These are phyloP conservation scores for Sepioteuthis lessoniana DNA, from an alignment of 2,888 invertebrate species.

Conservation along the genomic window DNA sequence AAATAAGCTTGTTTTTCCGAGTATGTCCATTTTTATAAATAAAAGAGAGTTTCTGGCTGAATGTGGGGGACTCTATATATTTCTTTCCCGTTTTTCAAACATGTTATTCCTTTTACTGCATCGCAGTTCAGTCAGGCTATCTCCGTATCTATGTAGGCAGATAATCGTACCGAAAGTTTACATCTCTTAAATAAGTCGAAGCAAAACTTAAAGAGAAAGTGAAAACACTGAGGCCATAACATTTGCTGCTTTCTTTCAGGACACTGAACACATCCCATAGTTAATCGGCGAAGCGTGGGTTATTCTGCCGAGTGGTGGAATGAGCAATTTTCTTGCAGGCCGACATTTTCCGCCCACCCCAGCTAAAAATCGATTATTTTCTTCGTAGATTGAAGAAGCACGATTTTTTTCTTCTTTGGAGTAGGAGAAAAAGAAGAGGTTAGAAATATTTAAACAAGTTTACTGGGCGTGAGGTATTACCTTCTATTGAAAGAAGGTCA, in stretches of 20 bases:
- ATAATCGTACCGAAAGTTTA: not conserved
- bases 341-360: not conserved
- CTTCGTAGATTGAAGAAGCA: not conserved
- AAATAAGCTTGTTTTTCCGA: too few species aligned
- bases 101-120: not conserved
- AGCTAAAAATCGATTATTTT: not conserved
- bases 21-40: too few species aligned
- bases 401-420: not conserved
- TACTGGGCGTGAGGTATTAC: not conserved
- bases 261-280: constrained; percentile 33
- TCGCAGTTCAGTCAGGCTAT: not conserved
- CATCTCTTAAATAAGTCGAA: constrained; percentile 21
- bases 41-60: too few species aligned
- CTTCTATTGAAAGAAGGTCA: not conserved
- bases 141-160: not conserved
- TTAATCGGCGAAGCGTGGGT: not conserved
- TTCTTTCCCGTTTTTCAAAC: too few species aligned
- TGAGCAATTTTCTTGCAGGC: not conserved
- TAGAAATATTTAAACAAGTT: not conserved
- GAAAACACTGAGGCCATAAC: not conserved
- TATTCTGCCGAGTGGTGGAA: not conserved
- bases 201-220: not conserved
- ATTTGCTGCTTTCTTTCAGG: not conserved
- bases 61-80: too few species aligned
- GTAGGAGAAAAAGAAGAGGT: not conserved